A percentile compares a stretch with the other conserved stretches of the same genome.
These are phyloP conservation scores for Macaria notata DNA, from an alignment of 2,888 invertebrate species.

Conservation along the genomic window DNA sequence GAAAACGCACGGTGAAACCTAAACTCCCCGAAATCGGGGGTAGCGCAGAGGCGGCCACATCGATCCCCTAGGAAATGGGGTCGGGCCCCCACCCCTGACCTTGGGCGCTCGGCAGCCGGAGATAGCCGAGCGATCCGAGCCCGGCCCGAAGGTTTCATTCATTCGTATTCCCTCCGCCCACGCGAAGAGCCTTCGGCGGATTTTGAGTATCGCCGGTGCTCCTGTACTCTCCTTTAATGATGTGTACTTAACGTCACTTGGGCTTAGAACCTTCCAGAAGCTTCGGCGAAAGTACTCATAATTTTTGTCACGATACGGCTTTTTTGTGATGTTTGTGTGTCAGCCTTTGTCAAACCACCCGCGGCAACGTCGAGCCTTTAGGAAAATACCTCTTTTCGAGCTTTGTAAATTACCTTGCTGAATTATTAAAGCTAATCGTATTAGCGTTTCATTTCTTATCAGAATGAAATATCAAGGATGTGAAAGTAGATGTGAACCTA, in stretches of 20 bases:
- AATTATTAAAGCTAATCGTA: no score
- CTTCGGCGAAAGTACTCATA: constrained; percentile 14
- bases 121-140: constrained; percentile 62
- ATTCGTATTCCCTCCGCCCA: constrained; percentile 52
- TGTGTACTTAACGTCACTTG: constrained; percentile 40
- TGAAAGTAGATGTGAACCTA: no score
- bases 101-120: constrained; percentile 62
- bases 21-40: constrained; percentile 60
- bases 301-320: constrained; percentile 17
- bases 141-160: constrained; percentile 66
- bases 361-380: background rate
- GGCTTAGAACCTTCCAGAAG: constrained; percentile 32
- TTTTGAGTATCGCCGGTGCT: constrained; percentile 41
- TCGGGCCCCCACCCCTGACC: constrained; percentile 62
- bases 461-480: no score
- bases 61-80: constrained; percentile 76
- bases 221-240: constrained; percentile 44
- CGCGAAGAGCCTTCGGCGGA: constrained; percentile 40
- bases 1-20: constrained; percentile 65
- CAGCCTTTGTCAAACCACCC: background rate
- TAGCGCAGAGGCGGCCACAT: constrained; percentile 69
- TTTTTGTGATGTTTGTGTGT: constrained; percentile 2
- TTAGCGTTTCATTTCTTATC: no score
- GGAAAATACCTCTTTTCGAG: background rate
- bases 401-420: no score